A percentile compares a stretch with the other conserved stretches of the same genome.
Conservation (phyloP, 2,797 vertebrate genomes). For the Pangasius larnaudii region DNA sequence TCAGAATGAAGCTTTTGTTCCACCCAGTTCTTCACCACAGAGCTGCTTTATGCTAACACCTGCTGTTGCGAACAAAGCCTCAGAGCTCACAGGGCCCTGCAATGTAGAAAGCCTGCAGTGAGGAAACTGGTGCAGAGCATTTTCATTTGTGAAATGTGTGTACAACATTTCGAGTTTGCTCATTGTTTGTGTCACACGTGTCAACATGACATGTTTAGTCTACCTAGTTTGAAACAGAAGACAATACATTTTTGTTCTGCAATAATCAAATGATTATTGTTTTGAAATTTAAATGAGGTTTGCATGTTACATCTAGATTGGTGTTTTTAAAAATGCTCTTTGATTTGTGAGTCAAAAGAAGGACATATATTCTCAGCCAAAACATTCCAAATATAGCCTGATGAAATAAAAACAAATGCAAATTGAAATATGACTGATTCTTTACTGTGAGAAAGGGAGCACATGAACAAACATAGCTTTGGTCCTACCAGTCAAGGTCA, state of each 20-base stretch:
- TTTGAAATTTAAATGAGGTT: not conserved
- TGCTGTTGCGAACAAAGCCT: conserved; percentile 29
- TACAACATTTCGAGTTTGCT: conserved; percentile 28
- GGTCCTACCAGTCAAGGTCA: not conserved
- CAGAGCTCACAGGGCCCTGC: not conserved
- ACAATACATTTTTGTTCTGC: not conserved
- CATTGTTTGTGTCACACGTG: conserved; percentile 17
- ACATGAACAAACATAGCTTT: not conserved
- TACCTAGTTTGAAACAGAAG: conserved; percentile 8
- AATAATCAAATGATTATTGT: not conserved
- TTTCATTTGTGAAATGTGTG: conserved; percentile 32
- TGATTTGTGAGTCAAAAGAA: not conserved
- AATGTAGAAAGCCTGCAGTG: conserved; percentile 25
- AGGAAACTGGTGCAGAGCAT: conserved; percentile 56
- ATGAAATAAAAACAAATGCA: not conserved
- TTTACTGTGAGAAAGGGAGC: not conserved
- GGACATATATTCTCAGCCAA: not conserved
- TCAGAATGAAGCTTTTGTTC: conserved; percentile 35
- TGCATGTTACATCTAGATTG: not conserved
- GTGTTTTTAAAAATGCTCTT: not conserved
- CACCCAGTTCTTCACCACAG: conserved; percentile 22
- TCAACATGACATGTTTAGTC: not conserved
- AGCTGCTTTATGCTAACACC: conserved; percentile 35
- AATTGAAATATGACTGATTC: not conserved
- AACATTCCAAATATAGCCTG: not conserved